Conservation (phyloP, 2,113 vertebrate genomes). For the Corythaeola cristata region DNA sequence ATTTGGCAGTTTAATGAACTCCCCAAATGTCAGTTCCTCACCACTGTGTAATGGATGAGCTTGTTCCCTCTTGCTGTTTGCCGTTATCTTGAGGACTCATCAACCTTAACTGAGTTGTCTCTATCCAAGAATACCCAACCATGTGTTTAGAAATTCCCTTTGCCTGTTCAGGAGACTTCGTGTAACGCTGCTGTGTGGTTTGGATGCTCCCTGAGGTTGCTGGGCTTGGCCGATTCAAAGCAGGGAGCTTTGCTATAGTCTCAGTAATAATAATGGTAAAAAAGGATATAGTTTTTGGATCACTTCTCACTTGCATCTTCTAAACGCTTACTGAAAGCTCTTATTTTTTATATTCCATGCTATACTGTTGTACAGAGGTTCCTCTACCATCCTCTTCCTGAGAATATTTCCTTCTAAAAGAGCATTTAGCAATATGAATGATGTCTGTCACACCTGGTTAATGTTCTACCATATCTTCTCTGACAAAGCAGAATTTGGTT, state of each 20-base stretch:
- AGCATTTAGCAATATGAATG: not conserved
- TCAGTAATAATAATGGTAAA: not conserved
- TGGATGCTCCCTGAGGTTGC: not conserved
- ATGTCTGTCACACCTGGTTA: accelerated
- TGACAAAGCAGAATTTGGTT: not conserved
- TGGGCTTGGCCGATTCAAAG: not conserved
- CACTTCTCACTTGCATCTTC: not conserved
- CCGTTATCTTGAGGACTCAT: not conserved
- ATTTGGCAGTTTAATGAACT: not conserved
- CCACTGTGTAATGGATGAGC: not conserved
- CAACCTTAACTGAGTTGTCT: not conserved
- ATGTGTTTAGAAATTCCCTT: not conserved
- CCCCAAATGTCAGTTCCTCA: not conserved
- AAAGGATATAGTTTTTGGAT: not conserved
- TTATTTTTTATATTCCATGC: not conserved
- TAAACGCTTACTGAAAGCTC: not conserved
- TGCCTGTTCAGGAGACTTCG: not conserved
- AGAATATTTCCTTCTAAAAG: not conserved
- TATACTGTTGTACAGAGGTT: not conserved
- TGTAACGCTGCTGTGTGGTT: not conserved
- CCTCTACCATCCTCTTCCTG: not conserved
- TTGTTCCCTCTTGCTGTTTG: not conserved
- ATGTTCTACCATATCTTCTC: not conserved
- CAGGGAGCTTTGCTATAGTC: not conserved
- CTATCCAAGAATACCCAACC: not conserved